Percentiles rank a stretch among this genome's conserved stretches.
Conservation (phyloP, 2,888 invertebrate species). For the Branchipolynoe longqiensis region DNA sequence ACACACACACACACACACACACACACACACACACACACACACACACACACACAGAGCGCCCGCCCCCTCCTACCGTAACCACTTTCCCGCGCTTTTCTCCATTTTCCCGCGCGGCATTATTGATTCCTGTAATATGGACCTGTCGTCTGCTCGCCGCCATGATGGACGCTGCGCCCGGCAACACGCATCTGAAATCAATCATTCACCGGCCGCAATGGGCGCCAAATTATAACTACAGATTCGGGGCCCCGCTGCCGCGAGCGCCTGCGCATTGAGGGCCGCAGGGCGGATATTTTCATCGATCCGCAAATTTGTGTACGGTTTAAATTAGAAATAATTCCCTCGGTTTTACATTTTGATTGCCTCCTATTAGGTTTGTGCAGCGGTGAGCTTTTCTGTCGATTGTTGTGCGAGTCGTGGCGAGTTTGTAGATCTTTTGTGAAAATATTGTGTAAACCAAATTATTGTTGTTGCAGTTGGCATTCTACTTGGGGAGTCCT, state of each 20-base stretch:
- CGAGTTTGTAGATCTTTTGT: no score
- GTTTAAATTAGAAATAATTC: not conserved
- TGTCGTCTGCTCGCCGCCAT: conserved; percentile 35
- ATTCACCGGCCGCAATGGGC: conserved; percentile 40
- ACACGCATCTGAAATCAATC: conserved; percentile 47
- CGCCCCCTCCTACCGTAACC: not conserved
- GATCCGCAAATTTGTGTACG: conserved; percentile 8
- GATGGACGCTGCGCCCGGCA: conserved; percentile 30
- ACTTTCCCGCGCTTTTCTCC: not conserved
- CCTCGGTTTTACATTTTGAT: conserved; percentile 27
- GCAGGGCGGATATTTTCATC: not conserved
- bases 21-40: no score
- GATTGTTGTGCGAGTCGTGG: no score
- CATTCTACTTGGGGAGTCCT: conserved; percentile 1
- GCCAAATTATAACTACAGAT: conserved; percentile 47
- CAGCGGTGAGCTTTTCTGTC: no score
- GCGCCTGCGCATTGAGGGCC: no score
- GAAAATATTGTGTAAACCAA: not conserved
- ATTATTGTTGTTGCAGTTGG: not conserved
- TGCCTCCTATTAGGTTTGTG: not conserved
- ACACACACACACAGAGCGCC: no score
- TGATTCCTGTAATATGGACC: conserved; percentile 29
- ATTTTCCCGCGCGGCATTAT: conserved; percentile 23
- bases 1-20: no score
- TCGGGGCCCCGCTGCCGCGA: not conserved